Percentiles rank a stretch among this genome's conserved stretches.
Conservation (phyloP, 2,888 invertebrate species). For the Trimorus sp. region DNA sequence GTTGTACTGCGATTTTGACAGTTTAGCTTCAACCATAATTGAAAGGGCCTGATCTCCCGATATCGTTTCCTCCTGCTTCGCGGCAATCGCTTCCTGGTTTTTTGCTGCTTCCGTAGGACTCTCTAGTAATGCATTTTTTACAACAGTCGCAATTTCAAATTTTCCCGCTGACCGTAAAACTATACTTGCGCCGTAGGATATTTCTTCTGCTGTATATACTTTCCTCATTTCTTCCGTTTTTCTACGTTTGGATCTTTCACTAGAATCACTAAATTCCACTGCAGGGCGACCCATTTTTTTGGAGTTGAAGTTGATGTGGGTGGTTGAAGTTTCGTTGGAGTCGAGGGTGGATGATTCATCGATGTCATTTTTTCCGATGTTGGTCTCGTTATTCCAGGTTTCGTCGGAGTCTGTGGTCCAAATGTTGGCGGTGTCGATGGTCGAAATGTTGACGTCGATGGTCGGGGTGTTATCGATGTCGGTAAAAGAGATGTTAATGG, state of each 20-base stretch:
- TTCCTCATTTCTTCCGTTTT: neutral
- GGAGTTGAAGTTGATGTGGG: too few species aligned
- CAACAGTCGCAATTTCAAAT: neutral
- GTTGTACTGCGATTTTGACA: constrained; percentile 45
- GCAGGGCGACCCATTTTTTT: neutral
- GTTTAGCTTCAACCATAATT: constrained; percentile 54
- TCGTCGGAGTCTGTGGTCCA: too few species aligned
- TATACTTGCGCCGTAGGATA: neutral
- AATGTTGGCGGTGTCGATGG: neutral
- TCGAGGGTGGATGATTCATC: too few species aligned
- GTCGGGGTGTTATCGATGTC: too few species aligned
- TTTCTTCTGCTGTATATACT: neutral
- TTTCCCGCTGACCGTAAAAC: neutral
- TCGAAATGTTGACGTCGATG: too few species aligned
- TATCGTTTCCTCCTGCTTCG: neutral
- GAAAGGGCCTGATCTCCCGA: constrained; percentile 52
- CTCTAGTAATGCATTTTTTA: neutral
- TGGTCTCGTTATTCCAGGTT: too few species aligned
- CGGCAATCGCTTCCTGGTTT: neutral
- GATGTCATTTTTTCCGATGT: too few species aligned
- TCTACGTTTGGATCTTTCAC: neutral
- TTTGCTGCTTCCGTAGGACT: neutral
- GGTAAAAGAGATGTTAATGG: neutral
- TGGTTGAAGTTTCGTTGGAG: too few species aligned
- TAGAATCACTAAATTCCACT: neutral